phyloP scores from a whole-genome alignment of 2,797 vertebrate species.

The Monodelphis domestica region DNA sequence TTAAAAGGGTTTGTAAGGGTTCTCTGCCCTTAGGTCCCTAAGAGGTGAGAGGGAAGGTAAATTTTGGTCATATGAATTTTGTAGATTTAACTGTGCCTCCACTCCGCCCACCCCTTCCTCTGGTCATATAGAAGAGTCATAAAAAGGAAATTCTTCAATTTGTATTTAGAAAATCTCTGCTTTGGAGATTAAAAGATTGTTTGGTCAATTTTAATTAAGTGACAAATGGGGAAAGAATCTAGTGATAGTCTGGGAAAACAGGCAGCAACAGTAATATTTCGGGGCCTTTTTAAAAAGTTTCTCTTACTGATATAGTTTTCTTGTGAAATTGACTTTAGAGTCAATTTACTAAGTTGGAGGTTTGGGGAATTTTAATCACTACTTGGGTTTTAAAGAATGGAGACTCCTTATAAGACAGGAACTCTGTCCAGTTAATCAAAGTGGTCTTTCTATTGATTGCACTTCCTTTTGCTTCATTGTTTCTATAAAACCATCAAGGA shows the following conservation, averaged over 20 bases:
- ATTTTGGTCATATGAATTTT: conserved; percentile 16
- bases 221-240: neutral
- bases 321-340: neutral
- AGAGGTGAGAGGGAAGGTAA: conserved; percentile 17
- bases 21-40: conserved; percentile 1
- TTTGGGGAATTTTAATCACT: neutral
- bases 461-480: neutral
- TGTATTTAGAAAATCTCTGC: neutral
- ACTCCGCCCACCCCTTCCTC: neutral
- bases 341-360: neutral
- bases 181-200: neutral
- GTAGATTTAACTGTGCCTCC: neutral
- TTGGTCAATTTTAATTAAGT: neutral
- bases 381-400: neutral
- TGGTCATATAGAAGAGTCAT: neutral
- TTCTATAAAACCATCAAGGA: neutral
- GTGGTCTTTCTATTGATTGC: neutral
- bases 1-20: neutral
- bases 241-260: neutral
- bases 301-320: neutral
- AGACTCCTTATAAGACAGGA: conserved; percentile 22
- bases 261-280: neutral
- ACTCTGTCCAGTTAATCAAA: neutral
- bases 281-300: neutral
- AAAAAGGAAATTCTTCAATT: neutral